Conservation (phyloP, 2,888 invertebrate genomes). For the Carterocephalus palaemon region DNA sequence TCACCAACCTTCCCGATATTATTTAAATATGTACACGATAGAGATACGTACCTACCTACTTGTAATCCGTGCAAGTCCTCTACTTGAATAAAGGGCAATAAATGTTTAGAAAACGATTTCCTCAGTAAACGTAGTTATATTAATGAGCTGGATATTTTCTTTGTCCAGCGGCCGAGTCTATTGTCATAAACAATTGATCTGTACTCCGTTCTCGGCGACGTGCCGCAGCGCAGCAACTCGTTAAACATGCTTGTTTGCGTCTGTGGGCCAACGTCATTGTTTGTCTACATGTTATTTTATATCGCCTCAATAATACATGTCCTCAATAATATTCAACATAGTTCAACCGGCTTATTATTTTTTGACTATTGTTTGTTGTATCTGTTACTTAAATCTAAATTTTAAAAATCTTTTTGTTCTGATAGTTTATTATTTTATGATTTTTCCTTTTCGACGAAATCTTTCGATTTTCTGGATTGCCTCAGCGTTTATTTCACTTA, state of each 20-base stretch:
- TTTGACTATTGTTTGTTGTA: conserved; percentile 4
- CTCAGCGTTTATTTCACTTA: no score
- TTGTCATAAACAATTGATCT: conserved; percentile 61
- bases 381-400: conserved; percentile 16
- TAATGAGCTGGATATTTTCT: conserved; percentile 50
- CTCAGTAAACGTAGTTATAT: conserved; percentile 41
- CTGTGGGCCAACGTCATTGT: conserved; percentile 54
- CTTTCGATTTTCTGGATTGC: no score
- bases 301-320: conserved; percentile 49
- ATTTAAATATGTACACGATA: conserved; percentile 1
- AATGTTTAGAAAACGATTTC: conserved; percentile 32
- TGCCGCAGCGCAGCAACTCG: conserved; percentile 44
- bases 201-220: conserved; percentile 57
- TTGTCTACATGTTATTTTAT: conserved; percentile 49
- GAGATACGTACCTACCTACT: no score
- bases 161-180: conserved; percentile 57
- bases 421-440: no score
- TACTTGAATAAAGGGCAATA: conserved; percentile 14
- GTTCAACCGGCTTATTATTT: conserved; percentile 15
- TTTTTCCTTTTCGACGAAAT: no score
- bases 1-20: conserved; percentile 7
- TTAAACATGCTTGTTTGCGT: conserved; percentile 64
- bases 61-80: conserved; percentile 11
- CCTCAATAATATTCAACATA: conserved; percentile 43
- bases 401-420: no score